Evolutionary conservation across 2,113 vertebrate species (phyloP), one percentile per base, ranked within the genome.

Genomic region (Geococcyx californianus): DNA sequence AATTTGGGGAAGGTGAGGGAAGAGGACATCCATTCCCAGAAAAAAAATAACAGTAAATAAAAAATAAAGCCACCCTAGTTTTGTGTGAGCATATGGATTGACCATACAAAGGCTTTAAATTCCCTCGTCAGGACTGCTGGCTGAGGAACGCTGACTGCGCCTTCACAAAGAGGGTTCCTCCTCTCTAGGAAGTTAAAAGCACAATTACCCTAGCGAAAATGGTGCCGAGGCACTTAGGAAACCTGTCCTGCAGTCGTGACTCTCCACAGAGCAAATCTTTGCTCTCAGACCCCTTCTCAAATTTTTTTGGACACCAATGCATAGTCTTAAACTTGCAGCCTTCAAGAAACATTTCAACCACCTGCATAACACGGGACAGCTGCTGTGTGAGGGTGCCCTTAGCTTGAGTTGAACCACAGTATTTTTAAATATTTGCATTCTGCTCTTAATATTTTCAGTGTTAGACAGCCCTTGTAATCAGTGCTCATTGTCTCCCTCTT

Each of bases 11-110:
- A 75, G 26, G 2, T 66, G 68, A 52, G 70, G 45, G 21, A 89
- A 33, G 11, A 74, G 6, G 8, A 16, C 40, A 16, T 34, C 24
- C 33, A 19, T 6, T 2, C 8, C 36, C 49, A 62, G 45, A 55
- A 66, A n/a, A 5, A 0, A 0, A 0, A 1, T 6, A 31, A 18
- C 3, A 40, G 17, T 24, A 74, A 84, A 44, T 3, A 29, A 33
- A 29, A 68, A 60, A 25, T 5, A 28, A 67, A 85, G 45, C 2
- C 23, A 26, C 4, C 19, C 33, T 28, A 28, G 59, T 13, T 63
- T 47, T 45, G 20, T 56, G 29, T 17, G 6, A 10, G 5, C 4
- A 20, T 2, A 2, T 23, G 59, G 25, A 31, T 73, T 49, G 68
- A 52, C 7, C 31, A 5, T 0, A 21, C 20, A 52, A 42, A 47